Conservation (phyloP, 1,140 invertebrate genomes). For the Drosophila rhopaloa region DNA sequence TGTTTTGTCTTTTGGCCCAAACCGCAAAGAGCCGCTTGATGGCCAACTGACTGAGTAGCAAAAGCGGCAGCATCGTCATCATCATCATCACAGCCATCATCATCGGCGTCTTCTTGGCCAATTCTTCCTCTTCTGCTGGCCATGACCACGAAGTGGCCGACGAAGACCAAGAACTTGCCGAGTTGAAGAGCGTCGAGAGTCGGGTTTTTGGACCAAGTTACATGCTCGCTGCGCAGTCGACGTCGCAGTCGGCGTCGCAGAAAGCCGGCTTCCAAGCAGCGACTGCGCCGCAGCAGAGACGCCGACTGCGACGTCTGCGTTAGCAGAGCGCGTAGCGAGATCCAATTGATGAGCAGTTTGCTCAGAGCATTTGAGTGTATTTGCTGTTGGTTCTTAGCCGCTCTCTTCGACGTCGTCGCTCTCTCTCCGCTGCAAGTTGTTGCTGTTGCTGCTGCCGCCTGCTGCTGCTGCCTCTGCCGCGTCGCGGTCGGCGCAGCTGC, state of each 20-base stretch:
- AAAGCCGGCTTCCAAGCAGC: slow-evolving; percentile 60
- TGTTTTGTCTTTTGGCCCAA: slow-evolving; percentile 33
- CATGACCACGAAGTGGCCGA: slow-evolving; percentile 60
- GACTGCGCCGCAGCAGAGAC: slow-evolving; percentile 11
- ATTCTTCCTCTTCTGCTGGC: slow-evolving; percentile 59
- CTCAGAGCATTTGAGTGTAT: slow-evolving; percentile 35
- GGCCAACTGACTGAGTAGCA: slow-evolving; percentile 70
- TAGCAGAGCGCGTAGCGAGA: slow-evolving; percentile 49
- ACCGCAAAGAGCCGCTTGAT: slow-evolving; percentile 80
- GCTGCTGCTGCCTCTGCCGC: slow-evolving; percentile 14
- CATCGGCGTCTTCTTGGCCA: slow-evolving; percentile 35
- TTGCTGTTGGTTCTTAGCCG: slow-evolving; percentile 31
- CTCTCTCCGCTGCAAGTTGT: slow-evolving; percentile 28
- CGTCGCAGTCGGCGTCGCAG: slow-evolving; percentile 8
- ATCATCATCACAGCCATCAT: slow-evolving; percentile 18
- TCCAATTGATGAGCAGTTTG: slow-evolving; percentile 75
- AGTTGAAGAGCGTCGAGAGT: slow-evolving; percentile 60
- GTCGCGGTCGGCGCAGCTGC: slow-evolving; percentile 9
- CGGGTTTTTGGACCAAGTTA: slow-evolving; percentile 63
- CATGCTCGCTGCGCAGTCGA: slow-evolving; percentile 33
- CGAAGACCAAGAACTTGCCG: slow-evolving; percentile 73
- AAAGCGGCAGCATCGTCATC: slow-evolving; percentile 20
- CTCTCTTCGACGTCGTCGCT: slow-evolving; percentile 13
- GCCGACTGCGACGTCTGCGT: slow-evolving; percentile 14
- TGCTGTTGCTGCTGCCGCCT: slow-evolving; percentile 9